Evolutionary conservation across 2,797 vertebrate genomes (phyloP).

Genomic region (Caiman crocodilus): DNA sequence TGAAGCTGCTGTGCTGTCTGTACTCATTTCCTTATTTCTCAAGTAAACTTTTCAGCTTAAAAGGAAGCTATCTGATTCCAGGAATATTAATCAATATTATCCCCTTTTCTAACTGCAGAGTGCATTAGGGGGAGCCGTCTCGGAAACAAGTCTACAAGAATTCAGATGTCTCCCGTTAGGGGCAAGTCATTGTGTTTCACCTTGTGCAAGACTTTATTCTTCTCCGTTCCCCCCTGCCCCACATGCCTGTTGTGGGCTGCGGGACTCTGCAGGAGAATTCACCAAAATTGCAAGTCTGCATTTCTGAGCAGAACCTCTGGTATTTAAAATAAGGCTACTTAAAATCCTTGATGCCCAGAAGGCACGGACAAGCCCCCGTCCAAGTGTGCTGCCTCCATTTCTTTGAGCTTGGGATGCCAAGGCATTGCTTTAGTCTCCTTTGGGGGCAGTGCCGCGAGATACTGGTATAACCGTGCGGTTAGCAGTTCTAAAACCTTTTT

Average conservation of each 20-base stretch:
- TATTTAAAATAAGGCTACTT: too few species aligned
- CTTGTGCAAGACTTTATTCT: neutral
- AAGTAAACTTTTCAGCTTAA: slow-evolving; percentile 7
- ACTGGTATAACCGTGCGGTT: neutral
- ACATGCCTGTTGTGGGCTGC: rapidly evolving
- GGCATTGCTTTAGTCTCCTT: neutral
- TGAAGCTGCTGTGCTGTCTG: slow-evolving; percentile 34
- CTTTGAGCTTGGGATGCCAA: neutral
- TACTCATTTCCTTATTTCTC: slow-evolving; percentile 27
- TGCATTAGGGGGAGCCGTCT: neutral
- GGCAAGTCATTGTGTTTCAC: neutral
- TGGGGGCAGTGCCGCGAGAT: neutral
- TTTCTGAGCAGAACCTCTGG: neutral
- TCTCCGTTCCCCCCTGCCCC: neutral
- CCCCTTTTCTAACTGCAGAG: neutral
- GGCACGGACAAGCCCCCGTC: neutral
- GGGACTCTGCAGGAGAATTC: neutral
- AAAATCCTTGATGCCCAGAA: neutral
- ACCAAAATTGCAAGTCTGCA: neutral
- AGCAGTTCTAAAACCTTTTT: too few species aligned
- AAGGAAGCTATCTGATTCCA: neutral
- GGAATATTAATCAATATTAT: rapidly evolving
- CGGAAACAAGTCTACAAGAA: neutral
- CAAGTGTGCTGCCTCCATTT: neutral
- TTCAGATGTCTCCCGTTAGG: neutral